A percentile compares a stretch with the other conserved stretches of the same genome.
Conservation (phyloP, 2,888 invertebrate genomes). For the Agrilus biguttatus region DNA sequence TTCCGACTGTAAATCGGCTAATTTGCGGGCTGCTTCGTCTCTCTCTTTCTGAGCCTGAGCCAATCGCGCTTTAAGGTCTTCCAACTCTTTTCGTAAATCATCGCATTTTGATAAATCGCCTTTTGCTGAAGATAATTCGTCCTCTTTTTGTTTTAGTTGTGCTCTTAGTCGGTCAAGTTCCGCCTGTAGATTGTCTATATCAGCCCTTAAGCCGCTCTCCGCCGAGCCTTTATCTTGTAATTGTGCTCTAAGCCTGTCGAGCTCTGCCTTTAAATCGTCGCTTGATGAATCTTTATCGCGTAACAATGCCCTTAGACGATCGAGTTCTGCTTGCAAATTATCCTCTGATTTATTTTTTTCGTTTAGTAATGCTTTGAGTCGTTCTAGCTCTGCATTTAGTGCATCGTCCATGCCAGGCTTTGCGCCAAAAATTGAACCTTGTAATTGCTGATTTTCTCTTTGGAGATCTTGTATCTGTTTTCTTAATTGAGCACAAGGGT, state of each 20-base stretch:
- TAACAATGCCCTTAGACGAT: constrained; percentile 2
- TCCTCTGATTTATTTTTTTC: neutral
- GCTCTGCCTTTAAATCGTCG: constrained; percentile 2
- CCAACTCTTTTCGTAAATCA: neutral
- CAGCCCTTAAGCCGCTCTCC: neutral
- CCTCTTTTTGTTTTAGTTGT: neutral
- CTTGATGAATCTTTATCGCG: neutral
- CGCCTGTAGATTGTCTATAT: neutral
- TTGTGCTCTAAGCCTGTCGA: neutral
- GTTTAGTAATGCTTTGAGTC: neutral
- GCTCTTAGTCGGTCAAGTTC: constrained; percentile 1
- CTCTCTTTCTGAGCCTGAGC: neutral
- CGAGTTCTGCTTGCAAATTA: constrained; percentile 8
- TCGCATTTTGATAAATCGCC: neutral
- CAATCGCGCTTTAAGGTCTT: neutral
- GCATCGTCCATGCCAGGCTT: no score
- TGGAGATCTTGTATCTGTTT: no score
- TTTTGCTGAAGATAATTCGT: neutral
- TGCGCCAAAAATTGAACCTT: no score
- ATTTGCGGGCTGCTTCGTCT: constrained; percentile 1
- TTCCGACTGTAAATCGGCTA: constrained; percentile 10
- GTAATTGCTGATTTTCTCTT: no score
- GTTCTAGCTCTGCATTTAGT: neutral
- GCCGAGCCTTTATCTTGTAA: neutral
- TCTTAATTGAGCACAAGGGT: no score